Base-by-base conservation (phyloP, 2,113 vertebrate species). In the Pseudorasbora parva region DNA sequence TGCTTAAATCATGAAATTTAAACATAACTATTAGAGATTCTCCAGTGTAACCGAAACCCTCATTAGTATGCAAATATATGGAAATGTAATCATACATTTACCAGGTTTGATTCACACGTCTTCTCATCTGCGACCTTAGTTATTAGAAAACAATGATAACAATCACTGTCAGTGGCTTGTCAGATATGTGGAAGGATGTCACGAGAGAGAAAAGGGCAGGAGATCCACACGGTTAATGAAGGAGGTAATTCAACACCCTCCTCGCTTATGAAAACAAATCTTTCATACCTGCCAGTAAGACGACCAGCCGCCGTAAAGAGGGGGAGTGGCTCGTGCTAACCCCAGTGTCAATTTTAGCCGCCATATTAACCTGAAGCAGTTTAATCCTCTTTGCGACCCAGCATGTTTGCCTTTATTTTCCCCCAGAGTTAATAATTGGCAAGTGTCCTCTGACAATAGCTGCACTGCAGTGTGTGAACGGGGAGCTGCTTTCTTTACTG, bases 11-110 rank as follows among this genome's bases (percentile, higher is more conserved):
- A 56, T 60, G 10, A 54, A 84, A 91, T 89, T 88, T 74, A 83
- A 51, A 19, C 68, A 37, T 25, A 59, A 64, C 12, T 49, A 85
- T 78, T 57, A 59, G 51, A 43, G 78, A 84, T 87, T 91, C 83
- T 75, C 86, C 85, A 81, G 88, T 89, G 87, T 91, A 89, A 87
- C 88, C 85, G 85, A 8, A 56, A 56, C 79, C 72, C 80, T 90
- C 78, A 91, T 93, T 90, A 92, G 62, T 83, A 93, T 93, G 90
- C 88, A 93, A 91, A 94, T 93, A 47, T 89, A 92, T 94, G 92
- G 89, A 91, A 92, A 94, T 91, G 41, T 82, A 85, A 64, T 88
- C 85, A 43, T 87, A 73, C 72, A 69, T 88, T 87, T 86, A 79
- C 82, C 84, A 60, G 81, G 60, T 82, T 86, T 88, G 49, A 60